Evolutionary conservation across 2,797 vertebrate species (phyloP), one percentile per base, ranked within the genome.

Genomic region (Calcarius lapponicus): DNA sequence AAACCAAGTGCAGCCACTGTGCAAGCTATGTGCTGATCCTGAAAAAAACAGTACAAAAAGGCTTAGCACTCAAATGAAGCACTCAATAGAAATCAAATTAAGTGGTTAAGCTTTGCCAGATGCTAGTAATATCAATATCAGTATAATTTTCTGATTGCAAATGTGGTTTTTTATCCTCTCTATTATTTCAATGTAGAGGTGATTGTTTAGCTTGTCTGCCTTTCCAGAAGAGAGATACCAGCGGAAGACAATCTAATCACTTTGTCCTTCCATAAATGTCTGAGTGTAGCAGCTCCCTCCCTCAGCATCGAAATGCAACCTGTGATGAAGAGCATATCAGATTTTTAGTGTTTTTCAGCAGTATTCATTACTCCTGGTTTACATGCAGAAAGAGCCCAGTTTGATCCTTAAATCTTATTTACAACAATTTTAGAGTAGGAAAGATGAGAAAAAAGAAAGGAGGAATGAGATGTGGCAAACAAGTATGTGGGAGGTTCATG

Each of bases 401-500:
- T 64, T 64, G 6, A 20, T 70, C 28, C 36, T 62, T 25, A 75
- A 76, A 18, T 61, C 26, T 60, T 67, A 47, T 29, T 76, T 76
- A 50, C 13, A 53, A 38, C 7, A 42, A 58, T 42, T 88, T 58
- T 53, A 38, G 17, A 60, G 6, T 53, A 50, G 47, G 20, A 70
- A 93, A 71, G 13, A 72, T 20, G 11, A n/a, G 9, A 43, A 43
- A 70, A 57, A 66, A 21, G 8, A 42, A 80, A 62, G n/a, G 83
- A 85, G 6, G 9, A 65, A 26, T n/a, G 19, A 83, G 7, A 56
- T 29, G 10, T 20, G 20, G 31, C 21, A 72, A 90, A 61, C 7
- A 72, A 84, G 11, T 4, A 34, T 0, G 1, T 61, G 26, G 9
- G 31, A 69, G 1, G 22, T 51, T 83, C 17, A 40, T 45, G 0